These are phyloP conservation scores for Lasioglossum baleicum DNA, from an alignment of 1,140 invertebrate species.

Conservation along the genomic window DNA sequence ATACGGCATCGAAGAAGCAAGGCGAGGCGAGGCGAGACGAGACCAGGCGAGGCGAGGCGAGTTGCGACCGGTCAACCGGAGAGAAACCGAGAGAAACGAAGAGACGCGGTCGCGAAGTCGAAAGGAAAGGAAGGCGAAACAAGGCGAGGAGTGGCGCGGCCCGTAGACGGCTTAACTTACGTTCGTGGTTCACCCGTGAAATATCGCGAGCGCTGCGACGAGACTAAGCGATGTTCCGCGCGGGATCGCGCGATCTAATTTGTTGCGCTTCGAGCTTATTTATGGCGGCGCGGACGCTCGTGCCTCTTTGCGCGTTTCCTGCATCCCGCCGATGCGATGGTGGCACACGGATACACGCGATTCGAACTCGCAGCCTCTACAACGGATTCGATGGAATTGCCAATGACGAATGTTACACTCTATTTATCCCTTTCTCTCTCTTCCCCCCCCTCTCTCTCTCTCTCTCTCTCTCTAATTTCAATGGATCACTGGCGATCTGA, in stretches of 20 bases:
- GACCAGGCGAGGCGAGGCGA: not conserved
- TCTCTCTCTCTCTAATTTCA: no score
- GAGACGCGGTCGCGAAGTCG: not conserved
- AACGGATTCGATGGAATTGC: not conserved
- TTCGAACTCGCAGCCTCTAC: not conserved
- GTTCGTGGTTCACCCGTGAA: constrained; percentile 64
- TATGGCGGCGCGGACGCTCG: constrained; percentile 50
- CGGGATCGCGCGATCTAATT: constrained; percentile 70
- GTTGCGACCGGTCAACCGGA: not conserved
- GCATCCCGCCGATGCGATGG: not conserved
- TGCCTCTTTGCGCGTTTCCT: constrained; percentile 3
- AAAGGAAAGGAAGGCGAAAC: constrained; percentile 7
- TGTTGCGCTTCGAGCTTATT: constrained; percentile 69
- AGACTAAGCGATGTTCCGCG: constrained; percentile 68
- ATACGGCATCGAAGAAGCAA: not conserved
- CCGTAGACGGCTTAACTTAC: constrained; percentile 58
- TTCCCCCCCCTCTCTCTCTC: no score
- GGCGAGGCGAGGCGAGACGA: no score
- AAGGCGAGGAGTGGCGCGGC: constrained; percentile 20
- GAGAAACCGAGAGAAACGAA: not conserved
- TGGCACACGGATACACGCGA: not conserved
- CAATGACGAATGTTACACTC: not conserved
- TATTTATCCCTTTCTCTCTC: no score
- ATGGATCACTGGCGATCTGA: no score
- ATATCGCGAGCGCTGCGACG: constrained; percentile 67